These are phyloP conservation scores for Aplysina aerophoba DNA, from an alignment of 37 sponge, comb jelly and placozoan genomes.

Conservation along the genomic window DNA sequence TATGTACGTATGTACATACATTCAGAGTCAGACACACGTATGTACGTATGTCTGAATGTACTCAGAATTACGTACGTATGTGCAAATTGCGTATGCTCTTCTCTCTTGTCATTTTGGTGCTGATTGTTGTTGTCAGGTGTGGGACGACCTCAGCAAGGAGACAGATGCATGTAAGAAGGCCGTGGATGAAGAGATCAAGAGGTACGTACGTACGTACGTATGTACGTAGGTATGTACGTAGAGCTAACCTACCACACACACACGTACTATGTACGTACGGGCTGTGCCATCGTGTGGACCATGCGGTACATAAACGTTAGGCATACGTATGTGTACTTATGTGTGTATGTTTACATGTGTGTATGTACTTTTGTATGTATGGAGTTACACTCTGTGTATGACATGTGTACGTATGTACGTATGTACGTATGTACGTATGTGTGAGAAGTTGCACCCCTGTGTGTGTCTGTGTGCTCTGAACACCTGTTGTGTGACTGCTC, in stretches of 20 bases:
- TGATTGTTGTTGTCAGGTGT: slow-evolving; percentile 30
- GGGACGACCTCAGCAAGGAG: slow-evolving; percentile 37
- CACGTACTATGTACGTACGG: too few species aligned
- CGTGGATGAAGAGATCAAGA: slow-evolving; percentile 59
- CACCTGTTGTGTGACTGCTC: background rate
- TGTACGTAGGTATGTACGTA: too few species aligned
- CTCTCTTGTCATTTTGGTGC: background rate
- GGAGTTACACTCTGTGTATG: background rate
- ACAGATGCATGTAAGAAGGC: slow-evolving; percentile 44
- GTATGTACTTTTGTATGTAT: background rate
- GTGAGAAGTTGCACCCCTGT: background rate
- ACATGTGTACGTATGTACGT: background rate
- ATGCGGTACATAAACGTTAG: too few species aligned
- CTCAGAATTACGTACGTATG: too few species aligned
- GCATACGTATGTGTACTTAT: too few species aligned
- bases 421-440: background rate
- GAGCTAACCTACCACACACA: too few species aligned
- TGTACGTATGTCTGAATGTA: too few species aligned
- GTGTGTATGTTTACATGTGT: slow-evolving; percentile 16
- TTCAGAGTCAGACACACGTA: too few species aligned
- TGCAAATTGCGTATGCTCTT: too few species aligned
- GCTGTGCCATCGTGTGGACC: too few species aligned
- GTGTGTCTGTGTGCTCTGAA: background rate
- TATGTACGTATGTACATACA: too few species aligned
- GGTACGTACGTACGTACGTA: slow-evolving; percentile 21